Evolutionary conservation across 2,888 invertebrate genomes (phyloP).

Genomic region (Tetanocera ferruginea): DNA sequence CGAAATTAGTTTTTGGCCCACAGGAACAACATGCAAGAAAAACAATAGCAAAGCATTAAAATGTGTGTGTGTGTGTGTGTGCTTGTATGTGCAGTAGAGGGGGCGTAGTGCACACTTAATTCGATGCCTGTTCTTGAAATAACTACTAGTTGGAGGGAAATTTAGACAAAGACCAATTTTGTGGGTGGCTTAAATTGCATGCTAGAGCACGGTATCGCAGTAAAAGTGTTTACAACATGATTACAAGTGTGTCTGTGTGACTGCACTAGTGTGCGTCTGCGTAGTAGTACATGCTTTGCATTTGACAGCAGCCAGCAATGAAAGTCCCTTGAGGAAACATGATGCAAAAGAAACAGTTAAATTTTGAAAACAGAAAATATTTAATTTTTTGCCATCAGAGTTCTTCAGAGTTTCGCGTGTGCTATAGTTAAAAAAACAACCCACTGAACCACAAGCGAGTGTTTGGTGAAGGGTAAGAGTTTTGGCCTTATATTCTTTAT

Average conservation of each 20-base stretch:
- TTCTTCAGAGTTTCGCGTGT: no score
- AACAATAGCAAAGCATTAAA: neutral
- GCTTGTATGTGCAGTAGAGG: neutral
- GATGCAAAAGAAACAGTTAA: no score
- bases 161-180: neutral
- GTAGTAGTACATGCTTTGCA: no score
- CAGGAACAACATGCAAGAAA: neutral
- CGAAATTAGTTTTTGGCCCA: constrained; percentile 20
- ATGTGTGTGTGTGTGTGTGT: neutral
- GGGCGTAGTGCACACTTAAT: neutral
- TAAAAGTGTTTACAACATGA: constrained; percentile 19
- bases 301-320: neutral
- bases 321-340: no score
- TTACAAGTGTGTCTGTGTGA: neutral
- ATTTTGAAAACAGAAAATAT: no score
- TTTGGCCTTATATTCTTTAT: no score
- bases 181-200: neutral
- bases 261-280: neutral
- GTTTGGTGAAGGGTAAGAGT: no score
- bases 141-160: neutral
- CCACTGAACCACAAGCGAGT: no score
- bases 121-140: neutral
- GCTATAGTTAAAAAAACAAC: no score
- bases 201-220: neutral
- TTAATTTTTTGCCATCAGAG: no score